Base-by-base conservation (phyloP, 2,888 invertebrate genomes). In the Octodonta nipae region DNA sequence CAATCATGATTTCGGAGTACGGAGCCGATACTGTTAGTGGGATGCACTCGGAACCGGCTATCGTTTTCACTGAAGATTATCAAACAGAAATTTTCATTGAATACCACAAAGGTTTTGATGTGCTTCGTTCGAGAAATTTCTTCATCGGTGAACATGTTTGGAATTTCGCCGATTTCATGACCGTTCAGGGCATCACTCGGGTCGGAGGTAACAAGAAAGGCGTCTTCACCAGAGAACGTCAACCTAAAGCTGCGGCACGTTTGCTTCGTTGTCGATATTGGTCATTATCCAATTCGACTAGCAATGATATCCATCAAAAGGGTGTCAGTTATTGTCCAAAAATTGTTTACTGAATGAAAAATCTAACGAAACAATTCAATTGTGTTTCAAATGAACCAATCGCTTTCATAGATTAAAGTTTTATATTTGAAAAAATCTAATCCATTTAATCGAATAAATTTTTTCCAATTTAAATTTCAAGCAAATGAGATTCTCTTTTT, bases 101-200 rank as follows among this genome's bases (percentile, higher is more conserved):
- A 50, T 89, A 95, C 54, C 95, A 96, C 55, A 73, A 79, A 55
- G 91, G 87, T 0, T 95, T 96, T 55, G 96, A 96, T 58, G 60
- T 61, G n/a, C 61, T 92, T 14, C 71, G 88, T 30, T 65, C 65
- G 2, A 61, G 72, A 34, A 73, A 75, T 3, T 86, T 82, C 64
- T 85, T 96, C 50, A 75, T 88, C 13, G 96, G 96, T 2, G 95
- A 96, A 66, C 88, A 95, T 68, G 85, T 95, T 26, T 96, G 96
- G 96, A 96, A 96, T 63, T 96, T 96, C 63, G 96, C 96, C 1
- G 96, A 96, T 60, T 96, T 96, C 55, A 87, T 89, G 62, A 96
- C 96, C 7, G 80, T 22, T 22, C 22, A 22, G 86, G 85, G 74
- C 5, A 73, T 70, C 42, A 82, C 73, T 0, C 68, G 88, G 48